These are phyloP conservation scores for Heliconius erato DNA, from an alignment of 2,888 invertebrate genomes.

Conservation along the genomic window DNA sequence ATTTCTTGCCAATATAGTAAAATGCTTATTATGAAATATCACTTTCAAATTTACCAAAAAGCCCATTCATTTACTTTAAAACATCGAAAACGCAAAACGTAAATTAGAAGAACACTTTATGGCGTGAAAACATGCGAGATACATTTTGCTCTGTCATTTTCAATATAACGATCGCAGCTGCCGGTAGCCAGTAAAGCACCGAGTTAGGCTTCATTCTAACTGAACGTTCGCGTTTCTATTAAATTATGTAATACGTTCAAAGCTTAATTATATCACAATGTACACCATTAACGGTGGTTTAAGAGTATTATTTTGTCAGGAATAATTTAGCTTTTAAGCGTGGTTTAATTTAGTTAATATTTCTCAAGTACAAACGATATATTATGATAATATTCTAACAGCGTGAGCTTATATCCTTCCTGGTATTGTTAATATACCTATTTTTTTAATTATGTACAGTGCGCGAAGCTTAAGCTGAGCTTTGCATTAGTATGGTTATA, in stretches of 20 bases:
- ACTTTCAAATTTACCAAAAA: too few relatives aligned
- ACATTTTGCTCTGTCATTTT: conserved; percentile 40
- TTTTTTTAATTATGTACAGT: too few relatives aligned
- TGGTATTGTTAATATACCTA: too few relatives aligned
- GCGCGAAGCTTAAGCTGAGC: too few relatives aligned
- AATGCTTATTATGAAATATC: too few relatives aligned
- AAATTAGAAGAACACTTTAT: conserved; percentile 34
- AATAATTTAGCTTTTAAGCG: neutral
- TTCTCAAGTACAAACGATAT: neutral
- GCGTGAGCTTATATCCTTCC: too few relatives aligned
- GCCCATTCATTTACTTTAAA: conserved; percentile 21
- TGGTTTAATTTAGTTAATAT: neutral
- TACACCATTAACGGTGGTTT: neutral
- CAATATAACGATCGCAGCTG: conserved; percentile 40
- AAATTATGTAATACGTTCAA: conserved; percentile 10
- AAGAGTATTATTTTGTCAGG: neutral
- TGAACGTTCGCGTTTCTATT: conserved; percentile 2
- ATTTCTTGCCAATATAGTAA: too few relatives aligned
- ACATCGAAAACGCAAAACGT: neutral
- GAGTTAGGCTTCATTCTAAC: conserved; percentile 28
- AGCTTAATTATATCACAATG: neutral
- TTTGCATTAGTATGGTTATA: too few relatives aligned
- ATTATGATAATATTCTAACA: too few relatives aligned
- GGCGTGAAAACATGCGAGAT: conserved; percentile 28
- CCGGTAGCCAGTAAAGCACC: conserved; percentile 15